phyloP scores from a whole-genome alignment of 2,113 vertebrate genomes.

The Pomatorhinus ruficollis region DNA sequence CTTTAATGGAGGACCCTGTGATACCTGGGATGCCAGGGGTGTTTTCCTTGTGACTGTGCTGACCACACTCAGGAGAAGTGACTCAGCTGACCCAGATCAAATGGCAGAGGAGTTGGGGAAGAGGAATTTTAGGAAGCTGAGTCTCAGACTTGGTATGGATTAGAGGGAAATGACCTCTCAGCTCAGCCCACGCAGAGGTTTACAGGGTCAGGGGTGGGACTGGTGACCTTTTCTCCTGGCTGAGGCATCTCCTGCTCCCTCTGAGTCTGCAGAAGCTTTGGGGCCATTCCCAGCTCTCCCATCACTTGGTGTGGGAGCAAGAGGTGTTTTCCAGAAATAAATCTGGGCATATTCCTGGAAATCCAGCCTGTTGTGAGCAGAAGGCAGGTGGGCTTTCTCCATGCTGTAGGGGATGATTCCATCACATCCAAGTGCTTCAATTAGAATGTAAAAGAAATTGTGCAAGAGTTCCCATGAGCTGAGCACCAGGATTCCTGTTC shows the following conservation, averaged over 20 bases:
- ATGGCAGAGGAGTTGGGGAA: not conserved
- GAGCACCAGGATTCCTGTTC: not conserved
- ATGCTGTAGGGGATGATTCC: accelerated
- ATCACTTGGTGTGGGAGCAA: accelerated
- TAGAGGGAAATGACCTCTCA: not conserved
- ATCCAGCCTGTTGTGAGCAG: not conserved
- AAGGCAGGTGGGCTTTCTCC: slow-evolving; percentile 4
- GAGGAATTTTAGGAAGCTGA: not conserved
- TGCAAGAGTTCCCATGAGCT: not conserved
- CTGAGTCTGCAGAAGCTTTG: not conserved
- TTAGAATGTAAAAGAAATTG: not conserved
- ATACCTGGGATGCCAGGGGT: accelerated
- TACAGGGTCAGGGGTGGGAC: accelerated
- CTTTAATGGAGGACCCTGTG: accelerated
- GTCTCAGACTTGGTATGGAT: not conserved
- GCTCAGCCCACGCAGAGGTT: not conserved
- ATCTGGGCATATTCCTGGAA: accelerated
- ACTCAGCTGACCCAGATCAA: not conserved
- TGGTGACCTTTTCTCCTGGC: not conserved
- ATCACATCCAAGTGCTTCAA: not conserved
- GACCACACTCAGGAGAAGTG: accelerated
- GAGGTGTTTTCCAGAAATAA: not conserved
- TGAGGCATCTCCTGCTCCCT: not conserved
- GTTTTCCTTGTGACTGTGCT: not conserved
- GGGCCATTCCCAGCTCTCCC: accelerated